A percentile compares a stretch with the other conserved stretches of the same genome.
Evolutionary conservation across 2,797 vertebrate genomes (phyloP).

Genomic region (Enteromius viviparus): DNA sequence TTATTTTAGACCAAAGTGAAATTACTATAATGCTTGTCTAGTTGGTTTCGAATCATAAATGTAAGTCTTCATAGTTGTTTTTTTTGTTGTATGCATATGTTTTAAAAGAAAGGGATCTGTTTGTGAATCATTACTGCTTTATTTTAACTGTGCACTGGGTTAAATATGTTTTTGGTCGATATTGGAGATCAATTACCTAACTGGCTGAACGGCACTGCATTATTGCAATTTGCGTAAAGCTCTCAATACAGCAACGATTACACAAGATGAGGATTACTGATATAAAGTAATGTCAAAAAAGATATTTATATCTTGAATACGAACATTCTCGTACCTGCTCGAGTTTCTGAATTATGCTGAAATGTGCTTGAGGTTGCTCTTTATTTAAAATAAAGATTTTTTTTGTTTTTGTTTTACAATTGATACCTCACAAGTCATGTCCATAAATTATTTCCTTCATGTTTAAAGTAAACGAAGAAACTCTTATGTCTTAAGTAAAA

Average conservation of each 20-base stretch:
- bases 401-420: conserved; percentile 58
- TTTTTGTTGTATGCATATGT: conserved; percentile 51
- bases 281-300: conserved; percentile 69
- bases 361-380: conserved; percentile 84
- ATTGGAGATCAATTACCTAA: conserved; percentile 79
- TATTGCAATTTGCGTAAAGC: conserved; percentile 62
- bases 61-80: conserved; percentile 13
- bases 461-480: neutral
- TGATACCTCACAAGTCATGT: neutral
- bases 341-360: conserved; percentile 81
- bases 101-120: conserved; percentile 72
- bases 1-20: conserved; percentile 50
- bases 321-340: conserved; percentile 84
- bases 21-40: conserved; percentile 22
- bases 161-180: conserved; percentile 44
- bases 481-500: too few relatives aligned
- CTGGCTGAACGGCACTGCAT: conserved; percentile 69
- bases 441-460: neutral
- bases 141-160: conserved; percentile 85
- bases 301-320: conserved; percentile 70
- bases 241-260: conserved; percentile 88
- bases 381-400: conserved; percentile 91
- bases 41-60: conserved; percentile 6
- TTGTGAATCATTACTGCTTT: conserved; percentile 76
- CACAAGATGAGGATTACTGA: conserved; percentile 82